Evolutionary conservation across 2,797 vertebrate species (phyloP), one percentile per base, ranked within the genome.

Genomic region (Neopelma chrysocephalum): DNA sequence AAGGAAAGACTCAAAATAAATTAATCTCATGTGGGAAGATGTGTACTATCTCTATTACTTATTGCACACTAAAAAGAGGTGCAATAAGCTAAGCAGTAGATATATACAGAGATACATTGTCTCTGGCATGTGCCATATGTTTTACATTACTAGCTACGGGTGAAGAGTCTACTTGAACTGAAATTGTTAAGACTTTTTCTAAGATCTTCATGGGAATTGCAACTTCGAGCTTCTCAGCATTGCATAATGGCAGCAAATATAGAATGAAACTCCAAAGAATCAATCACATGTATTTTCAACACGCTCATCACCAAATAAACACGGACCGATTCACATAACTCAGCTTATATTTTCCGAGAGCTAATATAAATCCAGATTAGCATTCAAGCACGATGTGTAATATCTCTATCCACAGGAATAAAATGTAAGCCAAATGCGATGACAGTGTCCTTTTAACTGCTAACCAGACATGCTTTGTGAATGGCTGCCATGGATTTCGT

Each of bases 401-500:
- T 64, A 69, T 96, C 82, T 87, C 89, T 75, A 91, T 87, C 60
- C 81, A 75, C 65, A 27, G 60, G 92, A 94, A 83, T 29, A 45
- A 80, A 93, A 82, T 9, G 36, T 22, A 42, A 64, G 69, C 78
- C 83, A 77, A 95, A 75, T 4, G 58, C 3, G n/a, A 89, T 56
- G 86, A 65, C 79, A 57, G 19, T 78, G 76, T 89, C 87, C 92
- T 96, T 96, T 83, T 82, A 88, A 43, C 82, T 87, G 79, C 82
- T 94, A 91, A 79, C 87, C 86, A 95, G 94, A 82, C 60, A 29
- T 8, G 90, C 95, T 84, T 93, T 50, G 84, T 82, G 91, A 90
- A 82, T 96, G 97, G 97, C 91, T 95, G 96, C 95, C 95, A 64
- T 84, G 92, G n/a, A 91, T 85, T 97, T 82, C 45, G 91, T 97